phyloP scores from a whole-genome alignment of 2,888 invertebrate species.

The Ophioninae sp. region DNA sequence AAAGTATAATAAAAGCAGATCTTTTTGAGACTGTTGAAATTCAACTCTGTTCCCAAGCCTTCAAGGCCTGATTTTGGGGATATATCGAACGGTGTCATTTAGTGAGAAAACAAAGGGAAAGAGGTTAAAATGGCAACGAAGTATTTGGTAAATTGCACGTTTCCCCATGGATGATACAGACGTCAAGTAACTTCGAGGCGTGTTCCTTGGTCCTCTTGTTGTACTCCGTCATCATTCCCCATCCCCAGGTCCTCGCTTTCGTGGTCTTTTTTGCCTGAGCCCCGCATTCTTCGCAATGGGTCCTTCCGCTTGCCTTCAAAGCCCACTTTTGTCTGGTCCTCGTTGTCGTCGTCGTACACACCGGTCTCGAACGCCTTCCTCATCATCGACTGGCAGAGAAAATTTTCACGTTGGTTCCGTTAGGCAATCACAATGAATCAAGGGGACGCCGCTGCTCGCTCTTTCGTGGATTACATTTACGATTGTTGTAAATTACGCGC shows the following conservation, averaged over 20 bases:
- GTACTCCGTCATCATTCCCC: conserved; percentile 12
- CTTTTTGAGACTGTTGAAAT: too few relatives aligned
- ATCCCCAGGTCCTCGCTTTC: neutral
- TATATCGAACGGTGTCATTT: conserved; percentile 1
- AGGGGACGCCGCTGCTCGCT: conserved; percentile 44
- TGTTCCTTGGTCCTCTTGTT: conserved; percentile 18
- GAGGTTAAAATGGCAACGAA: neutral
- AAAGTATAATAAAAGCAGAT: too few relatives aligned
- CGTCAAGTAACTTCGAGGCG: conserved; percentile 33
- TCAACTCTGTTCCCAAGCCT: too few relatives aligned
- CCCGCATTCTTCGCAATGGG: neutral
- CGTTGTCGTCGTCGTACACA: conserved; percentile 22
- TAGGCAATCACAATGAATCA: conserved; percentile 76
- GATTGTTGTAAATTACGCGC: conserved; percentile 73
- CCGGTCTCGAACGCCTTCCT: conserved; percentile 24
- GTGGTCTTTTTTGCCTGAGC: neutral
- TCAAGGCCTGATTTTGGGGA: neutral
- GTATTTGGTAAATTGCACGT: conserved; percentile 43
- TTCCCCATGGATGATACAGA: conserved; percentile 35
- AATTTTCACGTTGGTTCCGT: conserved; percentile 72
- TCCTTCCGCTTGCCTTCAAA: conserved; percentile 21
- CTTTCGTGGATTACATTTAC: conserved; percentile 69
- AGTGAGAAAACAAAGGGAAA: neutral
- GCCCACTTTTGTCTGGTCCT: conserved; percentile 22
- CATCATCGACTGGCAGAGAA: conserved; percentile 49